A percentile compares a stretch with the other conserved stretches of the same genome.
phyloP scores from a whole-genome alignment of 2,113 vertebrate species.

The Pagrus major region DNA sequence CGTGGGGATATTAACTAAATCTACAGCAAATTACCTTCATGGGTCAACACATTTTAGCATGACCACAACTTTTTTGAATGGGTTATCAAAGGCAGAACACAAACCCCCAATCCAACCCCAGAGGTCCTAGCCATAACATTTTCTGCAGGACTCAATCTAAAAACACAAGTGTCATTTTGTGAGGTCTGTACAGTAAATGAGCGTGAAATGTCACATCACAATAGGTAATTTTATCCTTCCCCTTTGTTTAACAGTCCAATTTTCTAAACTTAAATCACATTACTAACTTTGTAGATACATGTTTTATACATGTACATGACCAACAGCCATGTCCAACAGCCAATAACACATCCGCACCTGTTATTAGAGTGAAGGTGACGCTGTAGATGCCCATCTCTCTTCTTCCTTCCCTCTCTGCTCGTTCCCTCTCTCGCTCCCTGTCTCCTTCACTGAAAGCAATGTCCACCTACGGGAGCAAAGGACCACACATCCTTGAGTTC shows the following conservation, averaged over 20 bases:
- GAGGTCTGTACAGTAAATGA: background rate
- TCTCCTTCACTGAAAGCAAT: constrained; percentile 90
- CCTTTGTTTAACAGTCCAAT: too few relatives aligned
- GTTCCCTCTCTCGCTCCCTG: constrained; percentile 85
- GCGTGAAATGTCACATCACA: background rate
- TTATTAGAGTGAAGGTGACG: constrained; percentile 92
- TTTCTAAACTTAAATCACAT: background rate
- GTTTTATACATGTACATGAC: background rate
- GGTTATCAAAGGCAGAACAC: too few relatives aligned
- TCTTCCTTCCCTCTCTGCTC: constrained; percentile 84
- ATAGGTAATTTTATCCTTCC: background rate
- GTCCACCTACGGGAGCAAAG: constrained; percentile 82
- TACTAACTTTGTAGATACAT: background rate
- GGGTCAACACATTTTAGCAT: background rate
- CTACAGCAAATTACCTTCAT: too few relatives aligned
- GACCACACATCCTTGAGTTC: background rate
- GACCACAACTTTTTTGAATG: too few relatives aligned
- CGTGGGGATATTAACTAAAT: too few relatives aligned
- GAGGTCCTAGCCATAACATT: background rate
- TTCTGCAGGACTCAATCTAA: background rate
- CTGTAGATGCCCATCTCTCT: constrained; percentile 90
- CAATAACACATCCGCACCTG: constrained; percentile 77
- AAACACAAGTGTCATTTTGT: background rate
- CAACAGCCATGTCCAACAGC: too few relatives aligned
- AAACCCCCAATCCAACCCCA: too few relatives aligned